Percentiles rank a stretch among this genome's conserved stretches.
Evolutionary conservation across 2,888 invertebrate genomes (phyloP).

Genomic region (Choreutis nemorana): DNA sequence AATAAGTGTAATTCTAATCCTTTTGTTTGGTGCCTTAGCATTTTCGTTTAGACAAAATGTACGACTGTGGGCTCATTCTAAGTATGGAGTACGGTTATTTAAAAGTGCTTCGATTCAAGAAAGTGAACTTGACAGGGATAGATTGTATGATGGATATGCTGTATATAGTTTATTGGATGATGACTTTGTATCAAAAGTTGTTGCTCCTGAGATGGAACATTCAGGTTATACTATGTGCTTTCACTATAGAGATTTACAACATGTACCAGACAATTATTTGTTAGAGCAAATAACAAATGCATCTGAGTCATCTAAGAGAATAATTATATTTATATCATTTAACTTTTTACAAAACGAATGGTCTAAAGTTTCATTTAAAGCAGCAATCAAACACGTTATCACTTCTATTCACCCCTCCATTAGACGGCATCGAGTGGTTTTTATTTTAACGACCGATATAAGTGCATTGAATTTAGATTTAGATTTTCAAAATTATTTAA

Average conservation of each 20-base stretch:
- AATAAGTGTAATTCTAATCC: slow-evolving; percentile 75
- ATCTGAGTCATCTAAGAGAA: slow-evolving; percentile 71
- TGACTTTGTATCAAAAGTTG: slow-evolving; percentile 73
- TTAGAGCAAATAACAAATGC: slow-evolving; percentile 70
- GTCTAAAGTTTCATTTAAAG: slow-evolving; percentile 81
- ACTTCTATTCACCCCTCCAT: slow-evolving; percentile 71
- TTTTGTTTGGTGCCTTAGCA: slow-evolving; percentile 74
- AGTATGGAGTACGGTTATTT: slow-evolving; percentile 80
- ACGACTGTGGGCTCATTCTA: slow-evolving; percentile 81
- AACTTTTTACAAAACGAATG: slow-evolving; percentile 85
- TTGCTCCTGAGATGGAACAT: slow-evolving; percentile 79
- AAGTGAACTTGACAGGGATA: slow-evolving; percentile 69
- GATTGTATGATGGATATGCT: slow-evolving; percentile 87
- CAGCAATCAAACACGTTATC: slow-evolving; percentile 78
- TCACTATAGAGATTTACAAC: slow-evolving; percentile 71
- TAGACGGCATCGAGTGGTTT: slow-evolving; percentile 67
- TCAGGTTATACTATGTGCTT: slow-evolving; percentile 70
- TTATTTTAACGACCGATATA: slow-evolving; percentile 69
- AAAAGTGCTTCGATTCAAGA: slow-evolving; percentile 68
- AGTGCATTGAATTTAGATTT: slow-evolving; percentile 77
- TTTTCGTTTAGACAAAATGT: slow-evolving; percentile 83
- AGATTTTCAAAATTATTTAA: slow-evolving; percentile 75
- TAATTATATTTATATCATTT: slow-evolving; percentile 81
- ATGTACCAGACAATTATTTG: slow-evolving; percentile 68
- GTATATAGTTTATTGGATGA: slow-evolving; percentile 86